phyloP scores from a whole-genome alignment of 1,140 invertebrate species.

The Periplaneta americana region DNA sequence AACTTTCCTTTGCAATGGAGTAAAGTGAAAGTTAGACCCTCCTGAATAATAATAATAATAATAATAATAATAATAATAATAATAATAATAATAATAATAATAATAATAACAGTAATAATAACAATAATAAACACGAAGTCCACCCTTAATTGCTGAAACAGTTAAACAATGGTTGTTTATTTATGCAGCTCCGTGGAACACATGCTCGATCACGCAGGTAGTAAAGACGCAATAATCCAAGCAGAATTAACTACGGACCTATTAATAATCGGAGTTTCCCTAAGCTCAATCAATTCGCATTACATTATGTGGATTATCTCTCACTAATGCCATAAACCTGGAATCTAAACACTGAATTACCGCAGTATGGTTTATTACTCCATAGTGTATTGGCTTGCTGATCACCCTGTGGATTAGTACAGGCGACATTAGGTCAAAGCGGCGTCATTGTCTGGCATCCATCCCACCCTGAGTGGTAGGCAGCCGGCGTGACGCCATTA shows the following conservation, averaged over 20 bases:
- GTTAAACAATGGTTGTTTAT: too few relatives aligned
- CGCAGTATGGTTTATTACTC: background rate
- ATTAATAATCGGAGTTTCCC: background rate
- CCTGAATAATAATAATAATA: too few relatives aligned
- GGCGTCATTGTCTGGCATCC: background rate
- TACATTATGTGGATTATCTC: background rate
- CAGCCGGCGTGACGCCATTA: background rate
- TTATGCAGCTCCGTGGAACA: too few relatives aligned
- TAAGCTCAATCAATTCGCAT: background rate
- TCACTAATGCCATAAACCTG: background rate
- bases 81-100: too few relatives aligned
- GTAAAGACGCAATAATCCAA: background rate
- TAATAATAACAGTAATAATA: too few relatives aligned
- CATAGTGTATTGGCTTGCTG: background rate
- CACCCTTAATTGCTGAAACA: too few relatives aligned
- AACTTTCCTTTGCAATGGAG: too few relatives aligned
- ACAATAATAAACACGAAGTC: too few relatives aligned
- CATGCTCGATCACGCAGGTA: too few relatives aligned
- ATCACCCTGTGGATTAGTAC: background rate
- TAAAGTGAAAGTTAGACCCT: too few relatives aligned
- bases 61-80: too few relatives aligned
- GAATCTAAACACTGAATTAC: background rate
- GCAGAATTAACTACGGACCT: background rate
- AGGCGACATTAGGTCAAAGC: background rate
- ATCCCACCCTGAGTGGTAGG: background rate